Conservation (phyloP, 1,140 invertebrate genomes). For the Ladona fulva region DNA sequence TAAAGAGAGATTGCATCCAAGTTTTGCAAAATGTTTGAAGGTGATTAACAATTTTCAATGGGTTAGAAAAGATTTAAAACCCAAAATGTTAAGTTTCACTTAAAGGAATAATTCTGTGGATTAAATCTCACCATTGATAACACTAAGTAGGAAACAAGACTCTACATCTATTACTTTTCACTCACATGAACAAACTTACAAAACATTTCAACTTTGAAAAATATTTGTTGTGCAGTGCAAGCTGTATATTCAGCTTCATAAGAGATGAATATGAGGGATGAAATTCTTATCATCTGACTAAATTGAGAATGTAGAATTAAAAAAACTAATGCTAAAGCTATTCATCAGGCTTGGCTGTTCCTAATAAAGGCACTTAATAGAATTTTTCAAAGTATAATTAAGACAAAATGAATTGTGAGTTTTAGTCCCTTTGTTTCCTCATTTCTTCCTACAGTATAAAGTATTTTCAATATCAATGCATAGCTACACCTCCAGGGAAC, state of each 20-base stretch:
- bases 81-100: background rate
- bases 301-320: background rate
- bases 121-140: background rate
- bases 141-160: background rate
- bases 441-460: no score
- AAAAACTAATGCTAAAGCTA: background rate
- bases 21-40: background rate
- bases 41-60: background rate
- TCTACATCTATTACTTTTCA: background rate
- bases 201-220: slow-evolving; percentile 8
- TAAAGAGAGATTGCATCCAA: no score
- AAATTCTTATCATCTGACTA: background rate
- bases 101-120: background rate
- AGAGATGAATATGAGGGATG: background rate
- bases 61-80: background rate
- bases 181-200: background rate
- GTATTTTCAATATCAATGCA: no score
- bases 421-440: no score
- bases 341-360: background rate
- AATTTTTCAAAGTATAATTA: background rate
- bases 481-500: no score
- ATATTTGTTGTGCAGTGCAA: background rate
- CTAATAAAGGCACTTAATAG: background rate
- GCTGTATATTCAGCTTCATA: background rate
- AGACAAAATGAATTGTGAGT: no score